Conservation (phyloP, 2,113 vertebrate genomes). For the Syngnathoides biaculeatus region DNA sequence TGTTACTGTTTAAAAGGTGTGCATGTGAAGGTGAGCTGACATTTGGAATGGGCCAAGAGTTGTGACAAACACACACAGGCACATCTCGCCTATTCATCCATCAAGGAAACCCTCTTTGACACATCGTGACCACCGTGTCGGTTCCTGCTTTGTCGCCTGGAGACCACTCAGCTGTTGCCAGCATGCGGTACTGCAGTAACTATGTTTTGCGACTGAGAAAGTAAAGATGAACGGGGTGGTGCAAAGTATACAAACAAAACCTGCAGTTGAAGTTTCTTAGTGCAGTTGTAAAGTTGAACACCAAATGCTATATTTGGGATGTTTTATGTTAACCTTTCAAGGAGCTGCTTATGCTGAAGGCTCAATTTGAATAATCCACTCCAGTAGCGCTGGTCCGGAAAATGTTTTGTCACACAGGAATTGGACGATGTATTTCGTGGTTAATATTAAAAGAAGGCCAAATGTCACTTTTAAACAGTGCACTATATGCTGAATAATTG, state of each 20-base stretch:
- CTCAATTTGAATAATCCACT: not conserved
- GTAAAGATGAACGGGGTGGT: not conserved
- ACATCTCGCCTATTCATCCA: not conserved
- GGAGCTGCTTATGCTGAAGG: not conserved
- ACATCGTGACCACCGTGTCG: conserved; percentile 5
- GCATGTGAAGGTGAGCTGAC: not conserved
- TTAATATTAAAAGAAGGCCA: not conserved
- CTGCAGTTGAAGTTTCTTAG: not conserved
- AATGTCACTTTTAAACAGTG: not conserved
- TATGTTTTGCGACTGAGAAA: conserved; percentile 2
- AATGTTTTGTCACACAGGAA: not conserved
- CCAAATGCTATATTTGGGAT: not conserved
- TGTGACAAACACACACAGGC: not conserved
- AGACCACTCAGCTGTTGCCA: conserved; percentile 20
- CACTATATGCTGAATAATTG: not conserved
- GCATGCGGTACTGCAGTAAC: conserved; percentile 14
- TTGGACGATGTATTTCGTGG: not conserved
- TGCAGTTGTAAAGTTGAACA: not conserved
- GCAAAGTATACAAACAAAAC: not conserved
- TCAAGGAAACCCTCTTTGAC: conserved; percentile 11
- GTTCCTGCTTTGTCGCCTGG: not conserved
- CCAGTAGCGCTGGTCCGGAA: not conserved
- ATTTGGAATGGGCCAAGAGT: conserved; percentile 12
- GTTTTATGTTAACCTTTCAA: not conserved
- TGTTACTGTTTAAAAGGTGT: not conserved